Conservation (phyloP, 2,888 invertebrate genomes). For the Archips xylosteana region DNA sequence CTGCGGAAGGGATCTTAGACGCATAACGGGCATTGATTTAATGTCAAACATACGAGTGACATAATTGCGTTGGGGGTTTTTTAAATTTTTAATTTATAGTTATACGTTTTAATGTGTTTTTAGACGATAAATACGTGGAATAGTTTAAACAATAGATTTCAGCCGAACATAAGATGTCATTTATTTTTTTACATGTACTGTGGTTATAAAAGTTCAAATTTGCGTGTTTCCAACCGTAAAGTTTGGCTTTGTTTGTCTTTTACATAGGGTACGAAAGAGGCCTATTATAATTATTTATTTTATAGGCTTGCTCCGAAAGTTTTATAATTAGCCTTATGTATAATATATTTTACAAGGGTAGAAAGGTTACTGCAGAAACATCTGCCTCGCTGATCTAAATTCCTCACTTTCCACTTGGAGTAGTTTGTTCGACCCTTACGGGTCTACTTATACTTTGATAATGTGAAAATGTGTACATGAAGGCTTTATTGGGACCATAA, state of each 20-base stretch:
- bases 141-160: background rate
- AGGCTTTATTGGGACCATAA: constrained; percentile 1
- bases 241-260: background rate
- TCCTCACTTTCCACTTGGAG: constrained; percentile 10
- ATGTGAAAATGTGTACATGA: constrained; percentile 9
- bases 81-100: no score
- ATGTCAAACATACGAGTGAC: no score
- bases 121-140: background rate
- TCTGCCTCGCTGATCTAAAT: constrained; percentile 31
- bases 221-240: background rate
- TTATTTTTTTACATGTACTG: background rate
- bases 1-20: no score
- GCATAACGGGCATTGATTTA: no score
- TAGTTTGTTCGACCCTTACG: constrained; percentile 4
- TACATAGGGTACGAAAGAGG: background rate
- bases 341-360: constrained; percentile 25
- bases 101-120: background rate
- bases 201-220: background rate
- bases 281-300: constrained; percentile 8
- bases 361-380: constrained; percentile 17
- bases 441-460: background rate
- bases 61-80: no score
- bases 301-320: constrained; percentile 24
- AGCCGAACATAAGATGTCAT: background rate
- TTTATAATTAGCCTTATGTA: constrained; percentile 16